phyloP scores from a whole-genome alignment of 1,140 invertebrate species.

The Potamilus streckersoni region DNA sequence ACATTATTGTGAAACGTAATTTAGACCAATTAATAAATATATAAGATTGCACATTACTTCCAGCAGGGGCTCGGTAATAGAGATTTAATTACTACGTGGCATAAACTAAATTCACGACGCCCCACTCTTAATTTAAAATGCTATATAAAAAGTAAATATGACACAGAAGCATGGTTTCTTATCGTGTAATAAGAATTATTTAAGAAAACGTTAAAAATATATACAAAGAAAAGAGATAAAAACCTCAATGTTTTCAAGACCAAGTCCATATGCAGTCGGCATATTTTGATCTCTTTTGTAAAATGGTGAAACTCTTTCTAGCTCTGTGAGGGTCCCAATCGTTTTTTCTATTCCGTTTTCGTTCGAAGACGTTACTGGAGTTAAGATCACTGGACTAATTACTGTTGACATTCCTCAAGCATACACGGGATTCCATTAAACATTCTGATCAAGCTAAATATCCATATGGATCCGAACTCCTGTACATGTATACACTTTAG shows the following conservation, averaged over 20 bases:
- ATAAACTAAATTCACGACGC: neutral
- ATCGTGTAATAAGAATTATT: neutral
- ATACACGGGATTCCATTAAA: no score
- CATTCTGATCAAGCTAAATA: no score
- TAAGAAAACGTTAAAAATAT: neutral
- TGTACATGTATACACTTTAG: no score
- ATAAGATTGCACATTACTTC: no score
- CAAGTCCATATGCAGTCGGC: conserved; percentile 24
- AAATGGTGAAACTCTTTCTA: conserved; percentile 27
- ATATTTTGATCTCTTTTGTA: conserved; percentile 23
- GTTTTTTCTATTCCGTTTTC: conserved; percentile 26
- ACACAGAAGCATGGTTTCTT: neutral
- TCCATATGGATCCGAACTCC: no score
- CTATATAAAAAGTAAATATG: neutral
- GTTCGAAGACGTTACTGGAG: no score
- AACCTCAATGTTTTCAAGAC: conserved; percentile 25
- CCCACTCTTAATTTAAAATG: neutral
- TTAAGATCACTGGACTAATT: no score
- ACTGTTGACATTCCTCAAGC: no score
- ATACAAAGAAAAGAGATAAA: neutral
- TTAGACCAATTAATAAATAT: no score
- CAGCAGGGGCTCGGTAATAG: no score
- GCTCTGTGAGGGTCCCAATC: conserved; percentile 21
- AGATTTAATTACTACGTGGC: neutral
- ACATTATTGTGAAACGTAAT: no score